phyloP scores from a whole-genome alignment of 2,888 invertebrate genomes.

The Sinotaia quadrata region DNA sequence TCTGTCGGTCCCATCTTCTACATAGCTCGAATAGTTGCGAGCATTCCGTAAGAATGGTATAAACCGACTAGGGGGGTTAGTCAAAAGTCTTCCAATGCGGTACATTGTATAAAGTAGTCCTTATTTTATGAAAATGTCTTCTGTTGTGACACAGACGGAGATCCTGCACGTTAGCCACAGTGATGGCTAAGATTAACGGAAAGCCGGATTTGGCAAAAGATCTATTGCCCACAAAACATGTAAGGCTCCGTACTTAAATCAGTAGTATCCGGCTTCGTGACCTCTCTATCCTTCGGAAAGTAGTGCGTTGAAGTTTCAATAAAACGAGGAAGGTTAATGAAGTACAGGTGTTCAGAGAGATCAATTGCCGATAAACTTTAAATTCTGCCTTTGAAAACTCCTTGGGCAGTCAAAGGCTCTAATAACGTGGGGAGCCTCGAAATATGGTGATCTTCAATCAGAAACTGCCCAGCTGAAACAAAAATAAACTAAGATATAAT shows the following conservation, averaged over 20 bases:
- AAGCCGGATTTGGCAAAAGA: not conserved
- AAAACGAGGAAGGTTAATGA: too few species aligned
- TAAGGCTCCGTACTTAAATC: slow-evolving; percentile 4
- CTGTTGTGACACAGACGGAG: slow-evolving; percentile 58
- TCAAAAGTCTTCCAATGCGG: slow-evolving; percentile 42
- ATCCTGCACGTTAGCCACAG: slow-evolving; percentile 52
- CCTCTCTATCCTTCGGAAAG: slow-evolving; percentile 22
- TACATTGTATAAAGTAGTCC: slow-evolving; percentile 55
- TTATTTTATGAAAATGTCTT: slow-evolving; percentile 64
- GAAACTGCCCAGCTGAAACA: too few species aligned
- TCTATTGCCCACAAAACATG: slow-evolving; percentile 3
- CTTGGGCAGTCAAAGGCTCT: slow-evolving; percentile 23
- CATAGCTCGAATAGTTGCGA: slow-evolving; percentile 36
- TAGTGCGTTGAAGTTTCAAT: too few species aligned
- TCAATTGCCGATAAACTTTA: too few species aligned
- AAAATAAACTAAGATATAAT: too few species aligned
- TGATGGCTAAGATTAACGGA: slow-evolving; percentile 15
- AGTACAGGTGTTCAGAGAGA: too few species aligned
- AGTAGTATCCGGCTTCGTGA: not conserved
- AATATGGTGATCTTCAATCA: slow-evolving; percentile 34
- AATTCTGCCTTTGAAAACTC: too few species aligned
- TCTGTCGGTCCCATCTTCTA: slow-evolving; percentile 37
- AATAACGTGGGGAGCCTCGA: slow-evolving; percentile 26
- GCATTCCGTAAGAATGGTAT: slow-evolving; percentile 37
- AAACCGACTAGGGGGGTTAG: slow-evolving; percentile 31